Evolutionary conservation across 2,797 vertebrate genomes (phyloP).

Genomic region (Centroberyx gerrardi): DNA sequence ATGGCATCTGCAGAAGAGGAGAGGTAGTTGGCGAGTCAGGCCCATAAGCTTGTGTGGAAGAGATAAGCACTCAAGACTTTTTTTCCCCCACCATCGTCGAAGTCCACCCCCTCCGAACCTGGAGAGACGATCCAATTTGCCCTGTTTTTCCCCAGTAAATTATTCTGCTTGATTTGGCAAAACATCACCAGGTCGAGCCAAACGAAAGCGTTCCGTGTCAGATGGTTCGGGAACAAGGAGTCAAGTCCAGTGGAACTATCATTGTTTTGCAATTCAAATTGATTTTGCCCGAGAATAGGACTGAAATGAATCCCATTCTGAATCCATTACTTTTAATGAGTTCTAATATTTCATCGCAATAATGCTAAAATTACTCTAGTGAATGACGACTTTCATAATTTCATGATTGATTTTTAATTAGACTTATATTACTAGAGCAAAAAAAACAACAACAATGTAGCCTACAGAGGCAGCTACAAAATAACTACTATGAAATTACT

Average conservation of each 20-base stretch:
- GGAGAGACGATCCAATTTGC: conserved; percentile 14
- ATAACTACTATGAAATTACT: not conserved
- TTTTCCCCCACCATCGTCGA: not conserved
- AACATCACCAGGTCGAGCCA: conserved; percentile 20
- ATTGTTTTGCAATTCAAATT: conserved; percentile 60
- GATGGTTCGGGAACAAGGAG: not conserved
- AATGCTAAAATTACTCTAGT: conserved; percentile 47
- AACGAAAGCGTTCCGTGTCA: not conserved
- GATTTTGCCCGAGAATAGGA: conserved; percentile 58
- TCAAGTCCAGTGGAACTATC: conserved; percentile 19
- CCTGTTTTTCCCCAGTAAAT: conserved; percentile 16
- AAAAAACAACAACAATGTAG: conserved; percentile 41
- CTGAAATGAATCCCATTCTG: conserved; percentile 67
- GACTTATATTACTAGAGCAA: conserved; percentile 56
- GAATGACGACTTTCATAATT: conserved; percentile 67
- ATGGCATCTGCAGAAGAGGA: conserved; percentile 38
- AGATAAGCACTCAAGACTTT: conserved; percentile 2
- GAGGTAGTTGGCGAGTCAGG: conserved; percentile 3
- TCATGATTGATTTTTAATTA: conserved; percentile 73
- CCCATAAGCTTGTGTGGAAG: conserved; percentile 2
- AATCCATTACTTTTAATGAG: conserved; percentile 76
- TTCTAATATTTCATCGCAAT: conserved; percentile 70
- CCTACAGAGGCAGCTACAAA: not conserved
- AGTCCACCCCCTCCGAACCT: not conserved
- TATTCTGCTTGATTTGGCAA: conserved; percentile 40